Percentiles rank a stretch among this genome's conserved stretches.
These are phyloP conservation scores for Sylvicapra grimmia DNA, from an alignment of 2,113 vertebrate genomes.

Conservation along the genomic window DNA sequence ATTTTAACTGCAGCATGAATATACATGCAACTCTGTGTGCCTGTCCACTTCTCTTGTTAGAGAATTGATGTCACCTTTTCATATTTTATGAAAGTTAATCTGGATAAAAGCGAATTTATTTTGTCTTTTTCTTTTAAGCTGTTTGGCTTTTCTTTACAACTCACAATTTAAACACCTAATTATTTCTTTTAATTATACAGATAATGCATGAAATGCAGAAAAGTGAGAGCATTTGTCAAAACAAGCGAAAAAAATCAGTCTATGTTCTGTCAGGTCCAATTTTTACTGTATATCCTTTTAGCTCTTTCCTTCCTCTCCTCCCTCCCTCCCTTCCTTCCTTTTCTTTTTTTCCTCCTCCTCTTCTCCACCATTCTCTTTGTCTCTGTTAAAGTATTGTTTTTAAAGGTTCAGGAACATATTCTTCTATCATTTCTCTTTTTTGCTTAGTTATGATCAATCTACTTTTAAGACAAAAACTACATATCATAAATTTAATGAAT, in stretches of 20 bases:
- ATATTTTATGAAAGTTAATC: background rate
- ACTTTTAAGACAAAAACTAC: background rate
- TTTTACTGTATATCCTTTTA: background rate
- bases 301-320: background rate
- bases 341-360: rapidly evolving
- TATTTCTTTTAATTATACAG: constrained; percentile 18
- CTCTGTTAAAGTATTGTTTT: background rate
- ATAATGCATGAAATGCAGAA: background rate
- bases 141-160: background rate
- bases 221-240: background rate
- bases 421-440: background rate
- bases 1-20: background rate
- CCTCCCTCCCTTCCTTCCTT: background rate
- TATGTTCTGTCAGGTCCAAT: background rate
- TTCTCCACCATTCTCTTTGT: background rate
- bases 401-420: background rate
- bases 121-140: background rate
- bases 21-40: background rate
- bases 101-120: background rate
- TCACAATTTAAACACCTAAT: background rate
- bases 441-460: background rate
- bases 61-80: background rate
- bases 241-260: background rate
- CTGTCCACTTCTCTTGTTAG: background rate
- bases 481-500: background rate